Conservation (phyloP, 2,797 vertebrate species). For the Xiphophorus birchmanni region DNA sequence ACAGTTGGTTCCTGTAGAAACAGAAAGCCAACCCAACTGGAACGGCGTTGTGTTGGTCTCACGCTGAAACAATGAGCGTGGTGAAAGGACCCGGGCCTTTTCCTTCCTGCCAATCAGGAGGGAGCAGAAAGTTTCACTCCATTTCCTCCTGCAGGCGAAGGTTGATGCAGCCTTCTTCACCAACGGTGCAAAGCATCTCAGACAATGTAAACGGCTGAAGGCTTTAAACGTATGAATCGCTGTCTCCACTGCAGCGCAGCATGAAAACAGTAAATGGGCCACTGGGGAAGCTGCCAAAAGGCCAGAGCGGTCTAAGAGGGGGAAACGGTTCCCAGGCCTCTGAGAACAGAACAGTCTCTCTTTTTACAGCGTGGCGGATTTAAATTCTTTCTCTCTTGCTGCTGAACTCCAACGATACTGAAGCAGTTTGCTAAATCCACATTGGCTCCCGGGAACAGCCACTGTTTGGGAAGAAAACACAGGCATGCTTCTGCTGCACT, state of each 20-base stretch:
- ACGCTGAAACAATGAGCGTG: slow-evolving; percentile 66
- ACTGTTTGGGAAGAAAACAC: background rate
- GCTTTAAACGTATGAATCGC: slow-evolving; percentile 7
- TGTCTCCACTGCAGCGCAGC: background rate
- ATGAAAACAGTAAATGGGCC: slow-evolving; percentile 46
- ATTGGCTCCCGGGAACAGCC: background rate
- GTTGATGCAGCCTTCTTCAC: slow-evolving; percentile 27
- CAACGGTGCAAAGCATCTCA: slow-evolving; percentile 11
- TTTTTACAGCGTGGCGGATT: slow-evolving; percentile 46
- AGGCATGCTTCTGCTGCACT: background rate
- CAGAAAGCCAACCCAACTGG: background rate
- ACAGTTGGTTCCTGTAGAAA: background rate
- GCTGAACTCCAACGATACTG: slow-evolving; percentile 27
- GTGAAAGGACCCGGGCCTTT: slow-evolving; percentile 71
- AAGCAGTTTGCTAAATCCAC: slow-evolving; percentile 17
- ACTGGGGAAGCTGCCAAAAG: slow-evolving; percentile 64
- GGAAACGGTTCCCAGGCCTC: slow-evolving; percentile 72
- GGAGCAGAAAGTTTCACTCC: slow-evolving; percentile 53
- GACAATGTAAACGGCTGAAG: slow-evolving; percentile 30
- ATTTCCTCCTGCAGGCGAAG: slow-evolving; percentile 53
- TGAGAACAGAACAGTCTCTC: slow-evolving; percentile 62
- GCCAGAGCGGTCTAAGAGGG: slow-evolving; percentile 55
- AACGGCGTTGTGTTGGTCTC: slow-evolving; percentile 42
- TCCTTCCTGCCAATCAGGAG: slow-evolving; percentile 77
- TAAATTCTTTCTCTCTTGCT: slow-evolving; percentile 42